Conservation (phyloP, 2,888 invertebrate species). For the Dasypogon diadema region DNA sequence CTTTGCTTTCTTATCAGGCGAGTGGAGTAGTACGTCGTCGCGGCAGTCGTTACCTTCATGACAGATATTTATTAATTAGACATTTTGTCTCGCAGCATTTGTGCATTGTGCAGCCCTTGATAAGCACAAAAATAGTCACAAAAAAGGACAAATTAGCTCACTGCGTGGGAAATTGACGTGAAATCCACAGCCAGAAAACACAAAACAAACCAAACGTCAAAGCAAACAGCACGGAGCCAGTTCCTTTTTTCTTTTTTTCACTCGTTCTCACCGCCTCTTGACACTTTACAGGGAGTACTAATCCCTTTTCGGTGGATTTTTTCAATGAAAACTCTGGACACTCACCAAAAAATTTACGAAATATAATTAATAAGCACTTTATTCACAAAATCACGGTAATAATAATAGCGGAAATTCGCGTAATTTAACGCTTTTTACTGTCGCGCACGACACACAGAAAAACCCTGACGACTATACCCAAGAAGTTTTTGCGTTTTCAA, state of each 20-base stretch:
- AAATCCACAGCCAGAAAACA: slow-evolving; percentile 2
- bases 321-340: slow-evolving; percentile 31
- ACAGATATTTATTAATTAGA: slow-evolving; percentile 19
- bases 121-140: not conserved
- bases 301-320: not conserved
- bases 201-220: slow-evolving; percentile 48
- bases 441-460: not conserved
- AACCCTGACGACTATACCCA: not conserved
- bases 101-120: too few relatives aligned
- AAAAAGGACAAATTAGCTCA: slow-evolving; percentile 26
- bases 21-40: slow-evolving; percentile 24
- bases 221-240: slow-evolving; percentile 10
- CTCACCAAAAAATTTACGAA: slow-evolving; percentile 18
- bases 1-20: slow-evolving; percentile 36
- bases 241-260: not conserved
- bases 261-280: slow-evolving; percentile 13
- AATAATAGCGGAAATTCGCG: not conserved
- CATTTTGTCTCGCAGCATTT: not conserved
- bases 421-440: not conserved
- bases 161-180: not conserved
- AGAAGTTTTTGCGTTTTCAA: slow-evolving; percentile 32
- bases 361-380: slow-evolving; percentile 5
- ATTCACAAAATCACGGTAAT: slow-evolving; percentile 12
- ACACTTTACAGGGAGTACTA: slow-evolving; percentile 6
- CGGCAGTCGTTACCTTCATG: not conserved